Base-by-base conservation (phyloP, 2,888 invertebrate species). In the Drosophila eohydei region DNA sequence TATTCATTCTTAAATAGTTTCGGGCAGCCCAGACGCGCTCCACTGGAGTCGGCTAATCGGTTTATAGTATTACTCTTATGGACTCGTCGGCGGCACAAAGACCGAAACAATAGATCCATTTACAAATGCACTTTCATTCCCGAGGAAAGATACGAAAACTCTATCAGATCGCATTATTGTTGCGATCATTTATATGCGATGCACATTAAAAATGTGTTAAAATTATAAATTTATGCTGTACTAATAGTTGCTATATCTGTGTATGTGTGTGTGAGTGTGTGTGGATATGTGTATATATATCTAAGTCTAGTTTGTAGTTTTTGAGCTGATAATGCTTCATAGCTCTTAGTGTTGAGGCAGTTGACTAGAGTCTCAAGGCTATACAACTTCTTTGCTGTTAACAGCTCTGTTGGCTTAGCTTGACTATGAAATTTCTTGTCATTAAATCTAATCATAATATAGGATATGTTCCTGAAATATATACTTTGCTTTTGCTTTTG, bases 41-140 rank as follows among this genome's bases (percentile, higher is more conserved):
- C 28, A 36, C 36, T 38, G 61, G 56, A 74, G 72, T 63, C 76
- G 36, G 54, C 74, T 89, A 89, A 89, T 89, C 89, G 90, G 89
- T 80, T 82, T 82, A 82, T 75, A 64, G 81, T 50, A 78, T 78
- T 78, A 79, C 75, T 63, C 79, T 63, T 75, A 72, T 71, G 71
- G 78, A 78, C 75, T 75, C 66, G 71, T 65, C 74, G 75, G 76
- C 65, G 68, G 65, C 48, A 78, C 78, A 78, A 78, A 79, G 79
- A 46, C 43, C 62, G 50, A 67, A 52, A 78, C 68, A 74, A 71
- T 58, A 63, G 64, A 64, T 68, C 62, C 75, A 79, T 79, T 79
- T 75, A 75, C 72, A 41, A 78, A 78, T 78, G 71, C 77, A 78
- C 71, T 71, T 71, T 78, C 61, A 34, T 59, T 48, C 30, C 56